Evolutionary conservation across 2,888 invertebrate species (phyloP).

Genomic region (Agapetus fuscipes): DNA sequence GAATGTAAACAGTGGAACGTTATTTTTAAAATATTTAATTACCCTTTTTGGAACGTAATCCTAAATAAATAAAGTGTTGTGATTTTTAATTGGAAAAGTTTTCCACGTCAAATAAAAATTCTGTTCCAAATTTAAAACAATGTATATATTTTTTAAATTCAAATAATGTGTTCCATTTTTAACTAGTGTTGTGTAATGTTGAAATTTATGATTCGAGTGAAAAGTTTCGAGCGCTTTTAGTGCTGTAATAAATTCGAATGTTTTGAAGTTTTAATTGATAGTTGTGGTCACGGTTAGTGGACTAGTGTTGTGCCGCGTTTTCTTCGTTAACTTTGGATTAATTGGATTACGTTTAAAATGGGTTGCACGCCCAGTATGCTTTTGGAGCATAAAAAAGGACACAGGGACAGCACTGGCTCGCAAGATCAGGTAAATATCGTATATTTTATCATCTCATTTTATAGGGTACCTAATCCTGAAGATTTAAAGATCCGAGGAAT

Average conservation of each 20-base stretch:
- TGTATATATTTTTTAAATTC: neutral
- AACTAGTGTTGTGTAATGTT: too few species aligned
- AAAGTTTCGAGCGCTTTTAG: conserved; percentile 1
- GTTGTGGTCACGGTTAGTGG: neutral
- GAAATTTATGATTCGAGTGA: neutral
- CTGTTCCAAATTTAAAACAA: conserved; percentile 2
- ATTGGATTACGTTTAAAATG: conserved; percentile 33
- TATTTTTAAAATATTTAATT: too few species aligned
- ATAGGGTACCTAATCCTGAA: too few species aligned
- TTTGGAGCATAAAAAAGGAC: conserved; percentile 49
- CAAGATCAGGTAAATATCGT: conserved; percentile 40
- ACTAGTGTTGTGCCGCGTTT: neutral
- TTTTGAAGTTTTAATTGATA: too few species aligned
- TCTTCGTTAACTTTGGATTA: neutral
- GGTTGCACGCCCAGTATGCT: conserved; percentile 56
- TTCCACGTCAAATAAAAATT: too few species aligned
- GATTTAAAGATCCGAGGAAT: too few species aligned
- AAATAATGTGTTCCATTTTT: too few species aligned
- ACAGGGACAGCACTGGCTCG: conserved; percentile 44
- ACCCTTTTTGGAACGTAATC: too few species aligned
- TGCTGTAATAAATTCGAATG: conserved; percentile 1
- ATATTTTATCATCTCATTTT: too few species aligned
- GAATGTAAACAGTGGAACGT: too few species aligned
- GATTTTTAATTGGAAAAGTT: too few species aligned
- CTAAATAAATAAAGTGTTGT: too few species aligned